Evolutionary conservation across 2,113 vertebrate species (phyloP), one percentile per base, ranked within the genome.

Genomic region (Gopherus flavomarginatus): DNA sequence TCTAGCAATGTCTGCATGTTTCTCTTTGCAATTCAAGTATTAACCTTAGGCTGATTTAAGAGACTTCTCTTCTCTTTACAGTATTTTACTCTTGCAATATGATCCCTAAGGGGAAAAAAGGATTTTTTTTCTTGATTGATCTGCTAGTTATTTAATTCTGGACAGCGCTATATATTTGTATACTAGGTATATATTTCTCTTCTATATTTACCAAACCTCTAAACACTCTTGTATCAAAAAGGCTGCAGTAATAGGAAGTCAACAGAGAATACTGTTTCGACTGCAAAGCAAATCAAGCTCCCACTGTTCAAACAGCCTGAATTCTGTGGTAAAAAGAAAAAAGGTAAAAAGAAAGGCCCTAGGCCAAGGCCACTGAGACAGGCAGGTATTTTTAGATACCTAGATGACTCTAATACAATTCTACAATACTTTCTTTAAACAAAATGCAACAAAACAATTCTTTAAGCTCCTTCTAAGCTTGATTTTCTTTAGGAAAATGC

Each of bases 221-320:
- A 86, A 95, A 97, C 83, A 97, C 96, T 87, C 85, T 84, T 89
- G 69, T 24, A 69, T 88, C 89, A 91, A 96, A 65, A 69, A 93
- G 49, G 47, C 35, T 96, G 52, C 38, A 97, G 87, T 88, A 98
- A 95, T 6, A 86, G 96, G 96, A 94, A 98, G 86, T 97, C 94
- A 97, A 96, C 90, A 98, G 97, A 97, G 97, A 97, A 97, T 96
- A 96, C 85, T 85, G 89, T 97, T 97, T 95, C 97, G 97, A 97
- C 84, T 94, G 97, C 92, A 97, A n/a, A 98, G 94, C 59, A 94
- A 96, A 81, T 93, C 62, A 95, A 96, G 94, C 93, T 97, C 92
- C 92, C 93, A 95, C 96, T 97, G 94, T 97, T 95, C 96, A 94
- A 98, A 97, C 95, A 98, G 97, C 80, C 88, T 16, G 47, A 98